phyloP scores from a whole-genome alignment of 2,888 invertebrate species.

The Lasius platythorax region DNA sequence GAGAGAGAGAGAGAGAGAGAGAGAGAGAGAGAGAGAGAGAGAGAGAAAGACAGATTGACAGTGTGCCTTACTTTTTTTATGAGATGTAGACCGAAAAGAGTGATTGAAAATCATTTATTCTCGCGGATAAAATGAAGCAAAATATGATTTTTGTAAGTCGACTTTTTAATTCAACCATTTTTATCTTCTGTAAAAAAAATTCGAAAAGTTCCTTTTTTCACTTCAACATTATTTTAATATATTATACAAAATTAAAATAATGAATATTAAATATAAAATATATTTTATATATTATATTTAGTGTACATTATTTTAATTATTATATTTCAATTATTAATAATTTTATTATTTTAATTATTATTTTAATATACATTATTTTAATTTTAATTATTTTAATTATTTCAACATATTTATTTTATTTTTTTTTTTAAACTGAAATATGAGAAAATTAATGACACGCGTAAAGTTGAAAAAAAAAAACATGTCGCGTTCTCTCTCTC shows the following conservation, averaged over 20 bases:
- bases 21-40: background rate
- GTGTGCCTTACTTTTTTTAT: conserved; percentile 4
- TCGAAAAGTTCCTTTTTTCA: background rate
- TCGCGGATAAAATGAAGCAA: background rate
- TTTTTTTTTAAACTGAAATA: conserved; percentile 1
- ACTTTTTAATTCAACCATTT: background rate
- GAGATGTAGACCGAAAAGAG: background rate
- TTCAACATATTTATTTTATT: too few relatives aligned
- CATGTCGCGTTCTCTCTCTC: background rate
- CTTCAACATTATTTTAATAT: background rate
- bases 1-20: background rate
- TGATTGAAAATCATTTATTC: background rate
- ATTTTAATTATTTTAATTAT: too few relatives aligned
- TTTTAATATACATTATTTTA: too few relatives aligned
- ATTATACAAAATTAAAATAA: too few relatives aligned
- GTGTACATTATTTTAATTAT: too few relatives aligned
- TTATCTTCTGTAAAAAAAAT: background rate
- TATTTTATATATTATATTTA: too few relatives aligned
- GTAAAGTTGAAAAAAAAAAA: background rate
- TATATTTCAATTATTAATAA: too few relatives aligned
- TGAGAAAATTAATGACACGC: background rate
- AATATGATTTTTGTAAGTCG: background rate
- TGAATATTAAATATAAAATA: too few relatives aligned
- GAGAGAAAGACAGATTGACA: background rate
- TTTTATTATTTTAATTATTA: too few relatives aligned